Conservation (phyloP, 30 jellyfish, hydroid and myxozoan species). For the Cassiopea andromeda region DNA sequence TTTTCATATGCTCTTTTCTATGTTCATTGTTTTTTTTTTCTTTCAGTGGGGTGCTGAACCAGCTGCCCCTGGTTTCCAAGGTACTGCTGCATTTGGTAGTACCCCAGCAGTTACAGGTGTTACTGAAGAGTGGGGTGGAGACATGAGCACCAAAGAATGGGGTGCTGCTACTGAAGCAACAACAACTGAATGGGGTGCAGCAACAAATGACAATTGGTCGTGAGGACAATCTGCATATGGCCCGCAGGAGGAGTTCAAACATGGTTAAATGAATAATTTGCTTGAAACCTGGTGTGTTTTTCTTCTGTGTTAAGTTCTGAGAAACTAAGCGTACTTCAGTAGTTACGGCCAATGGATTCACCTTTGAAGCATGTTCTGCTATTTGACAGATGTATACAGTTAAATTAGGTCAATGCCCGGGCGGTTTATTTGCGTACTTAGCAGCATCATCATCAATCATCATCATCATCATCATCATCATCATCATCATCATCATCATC, state of each 20-base stretch:
- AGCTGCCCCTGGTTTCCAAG: slow-evolving; percentile 69
- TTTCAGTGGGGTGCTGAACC: slow-evolving; percentile 82
- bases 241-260: background rate
- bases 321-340: no score
- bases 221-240: background rate
- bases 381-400: no score
- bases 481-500: no score
- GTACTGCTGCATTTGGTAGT: slow-evolving; percentile 58
- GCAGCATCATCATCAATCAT: no score
- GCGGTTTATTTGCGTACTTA: no score
- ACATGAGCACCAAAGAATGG: slow-evolving; percentile 62
- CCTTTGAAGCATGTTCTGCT: no score
- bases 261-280: background rate
- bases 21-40: background rate
- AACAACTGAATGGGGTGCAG: slow-evolving; percentile 59
- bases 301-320: background rate
- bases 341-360: no score
- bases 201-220: slow-evolving; percentile 22
- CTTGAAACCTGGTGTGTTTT: background rate
- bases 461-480: no score
- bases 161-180: slow-evolving; percentile 53
- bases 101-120: slow-evolving; percentile 58
- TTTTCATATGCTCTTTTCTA: no score
- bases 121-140: slow-evolving; percentile 92
- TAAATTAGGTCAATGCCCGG: no score